phyloP scores from a whole-genome alignment of 2,113 vertebrate species.

The Callipepla californica region DNA sequence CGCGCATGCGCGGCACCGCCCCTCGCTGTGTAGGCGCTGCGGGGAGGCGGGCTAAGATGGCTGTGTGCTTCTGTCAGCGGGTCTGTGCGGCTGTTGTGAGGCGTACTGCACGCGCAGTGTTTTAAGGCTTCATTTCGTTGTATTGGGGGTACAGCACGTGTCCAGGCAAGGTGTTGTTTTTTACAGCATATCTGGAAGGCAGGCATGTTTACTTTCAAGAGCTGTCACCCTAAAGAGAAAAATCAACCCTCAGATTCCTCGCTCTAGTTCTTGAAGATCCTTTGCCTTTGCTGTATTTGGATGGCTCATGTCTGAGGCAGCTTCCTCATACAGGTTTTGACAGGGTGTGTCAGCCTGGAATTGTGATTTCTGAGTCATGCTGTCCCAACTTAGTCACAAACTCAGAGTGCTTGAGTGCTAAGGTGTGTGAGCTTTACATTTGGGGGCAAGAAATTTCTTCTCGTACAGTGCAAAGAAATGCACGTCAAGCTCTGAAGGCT shows the following conservation, averaged over 20 bases:
- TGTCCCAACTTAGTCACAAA: neutral
- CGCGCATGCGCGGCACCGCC: conserved; percentile 29
- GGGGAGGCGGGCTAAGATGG: neutral
- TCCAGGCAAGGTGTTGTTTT: rapidly evolving
- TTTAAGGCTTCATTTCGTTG: neutral
- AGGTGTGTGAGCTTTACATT: neutral
- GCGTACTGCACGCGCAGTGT: rapidly evolving
- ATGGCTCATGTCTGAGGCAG: rapidly evolving
- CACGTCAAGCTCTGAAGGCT: neutral
- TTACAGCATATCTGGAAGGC: rapidly evolving
- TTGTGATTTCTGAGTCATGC: rapidly evolving
- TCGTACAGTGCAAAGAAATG: too few relatives aligned
- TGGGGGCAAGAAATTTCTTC: too few relatives aligned
- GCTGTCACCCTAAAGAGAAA: neutral
- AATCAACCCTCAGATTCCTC: rapidly evolving
- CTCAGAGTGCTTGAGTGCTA: neutral
- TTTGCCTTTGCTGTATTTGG: neutral
- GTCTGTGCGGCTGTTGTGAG: too few relatives aligned
- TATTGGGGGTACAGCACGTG: rapidly evolving
- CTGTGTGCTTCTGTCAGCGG: rapidly evolving
- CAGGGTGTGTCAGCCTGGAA: neutral
- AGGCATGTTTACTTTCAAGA: rapidly evolving
- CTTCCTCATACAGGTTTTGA: neutral
- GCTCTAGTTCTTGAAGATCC: rapidly evolving
- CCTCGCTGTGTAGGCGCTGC: neutral